Conservation (phyloP, 2,113 vertebrate species). For the Forbesichthys agassizii region DNA sequence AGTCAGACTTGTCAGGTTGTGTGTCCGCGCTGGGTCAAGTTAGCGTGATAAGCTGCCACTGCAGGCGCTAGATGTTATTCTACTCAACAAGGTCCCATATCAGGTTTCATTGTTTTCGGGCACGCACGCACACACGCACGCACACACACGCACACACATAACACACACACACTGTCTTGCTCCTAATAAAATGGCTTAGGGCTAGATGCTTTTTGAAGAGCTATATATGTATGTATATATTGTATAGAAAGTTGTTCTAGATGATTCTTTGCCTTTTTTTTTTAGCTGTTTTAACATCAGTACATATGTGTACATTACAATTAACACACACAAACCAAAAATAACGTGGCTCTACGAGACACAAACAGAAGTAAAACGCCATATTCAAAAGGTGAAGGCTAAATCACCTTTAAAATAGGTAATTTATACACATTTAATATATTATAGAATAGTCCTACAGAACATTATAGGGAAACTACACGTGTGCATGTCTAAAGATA, state of each 20-base stretch:
- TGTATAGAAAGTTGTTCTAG: too few relatives aligned
- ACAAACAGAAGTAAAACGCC: neutral
- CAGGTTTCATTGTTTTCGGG: neutral
- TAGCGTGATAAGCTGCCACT: neutral
- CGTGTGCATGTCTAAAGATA: too few relatives aligned
- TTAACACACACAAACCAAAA: too few relatives aligned
- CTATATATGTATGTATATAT: too few relatives aligned
- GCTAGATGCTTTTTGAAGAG: too few relatives aligned
- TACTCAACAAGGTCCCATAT: neutral
- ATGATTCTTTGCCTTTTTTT: too few relatives aligned
- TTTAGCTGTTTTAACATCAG: too few relatives aligned
- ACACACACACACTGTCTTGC: neutral
- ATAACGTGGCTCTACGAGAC: neutral
- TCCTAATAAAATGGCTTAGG: neutral
- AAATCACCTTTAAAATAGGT: too few relatives aligned
- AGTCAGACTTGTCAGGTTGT: constrained; percentile 3
- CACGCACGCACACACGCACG: neutral
- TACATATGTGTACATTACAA: too few relatives aligned
- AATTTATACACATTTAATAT: too few relatives aligned
- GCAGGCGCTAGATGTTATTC: neutral
- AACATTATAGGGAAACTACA: too few relatives aligned
- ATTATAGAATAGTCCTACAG: too few relatives aligned
- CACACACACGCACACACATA: neutral
- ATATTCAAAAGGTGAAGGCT: neutral
- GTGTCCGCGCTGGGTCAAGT: constrained; percentile 2